phyloP scores from a whole-genome alignment of 2,113 vertebrate species.

The Notothenia rossii region DNA sequence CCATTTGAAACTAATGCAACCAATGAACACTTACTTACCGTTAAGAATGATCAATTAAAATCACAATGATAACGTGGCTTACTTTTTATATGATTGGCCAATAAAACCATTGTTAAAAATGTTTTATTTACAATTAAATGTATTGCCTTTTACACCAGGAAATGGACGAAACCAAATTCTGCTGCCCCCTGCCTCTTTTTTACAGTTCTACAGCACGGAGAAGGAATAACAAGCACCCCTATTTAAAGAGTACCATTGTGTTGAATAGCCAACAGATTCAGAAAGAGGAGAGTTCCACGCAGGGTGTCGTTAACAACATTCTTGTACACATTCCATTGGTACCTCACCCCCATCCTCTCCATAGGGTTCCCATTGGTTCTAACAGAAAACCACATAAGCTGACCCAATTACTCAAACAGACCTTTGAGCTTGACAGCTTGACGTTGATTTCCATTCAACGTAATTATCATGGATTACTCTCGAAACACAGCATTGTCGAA shows the following conservation, averaged over 20 bases:
- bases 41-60: background rate
- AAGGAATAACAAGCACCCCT: background rate
- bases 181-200: background rate
- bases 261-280: background rate
- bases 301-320: background rate
- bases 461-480: background rate
- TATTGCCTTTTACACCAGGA: background rate
- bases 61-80: background rate
- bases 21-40: background rate
- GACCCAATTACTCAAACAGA: background rate
- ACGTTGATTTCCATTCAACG: conserved; percentile 7
- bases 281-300: background rate
- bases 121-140: background rate
- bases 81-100: background rate
- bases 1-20: background rate
- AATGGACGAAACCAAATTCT: background rate
- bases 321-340: background rate
- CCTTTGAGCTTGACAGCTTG: conserved; percentile 10
- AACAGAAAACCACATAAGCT: conserved; percentile 19
- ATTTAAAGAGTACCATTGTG: background rate
- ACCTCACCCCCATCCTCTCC: background rate
- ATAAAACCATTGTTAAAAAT: background rate
- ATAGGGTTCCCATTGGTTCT: background rate
- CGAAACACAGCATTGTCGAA: background rate
- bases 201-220: background rate